Base-by-base conservation (phyloP, 2,797 vertebrate genomes). In the Pangasius mekongensis region DNA sequence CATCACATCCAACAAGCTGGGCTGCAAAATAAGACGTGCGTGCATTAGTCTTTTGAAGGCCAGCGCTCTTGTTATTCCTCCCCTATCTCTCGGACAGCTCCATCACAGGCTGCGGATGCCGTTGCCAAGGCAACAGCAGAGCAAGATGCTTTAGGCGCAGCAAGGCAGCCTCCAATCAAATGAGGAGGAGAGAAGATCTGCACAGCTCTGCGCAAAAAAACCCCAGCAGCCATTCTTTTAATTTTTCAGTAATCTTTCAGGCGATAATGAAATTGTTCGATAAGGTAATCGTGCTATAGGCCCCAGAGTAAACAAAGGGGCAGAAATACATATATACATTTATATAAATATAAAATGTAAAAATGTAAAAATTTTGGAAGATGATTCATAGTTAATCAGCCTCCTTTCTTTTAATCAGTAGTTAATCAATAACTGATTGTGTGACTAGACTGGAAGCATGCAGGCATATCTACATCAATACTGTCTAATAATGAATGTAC, bases 51-150 rank as follows among this genome's bases (percentile, higher is more conserved):
- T 36, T 67, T 87, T 66, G 49, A 87, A 80, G 64, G 43, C 73
- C 74, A 77, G 27, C 0, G n/a, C 13, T 80, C 39, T 78, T 83
- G 77, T 73, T 89, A 54, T 86, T 86, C 39, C 33, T 74, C 24
- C 22, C 66, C 74, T 74, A 78, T 43, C 30, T 76, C 81, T 54
- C 30, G 11, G 20, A 80, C 22, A 67, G 76, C 60, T 88, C 90
- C 73, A 91, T 90, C 92, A 93, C 88, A 92, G 92, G 94, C 97
- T 96, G 96, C 97, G 96, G 97, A 98, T 96, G 97, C 96, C 94
- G 97, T 98, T 98, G 93, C 97, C 96, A 97, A 93, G 96, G 97
- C 95, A 98, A 97, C 98, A 93, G 94, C 94, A 95, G 95, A 95
- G 94, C 91, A 95, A 96, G 94, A 95, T 93, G 95, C 95, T 96